Evolutionary conservation across 2,888 invertebrate species (phyloP), one percentile per base, ranked within the genome.

Genomic region (Synanthedon tipuliformis): DNA sequence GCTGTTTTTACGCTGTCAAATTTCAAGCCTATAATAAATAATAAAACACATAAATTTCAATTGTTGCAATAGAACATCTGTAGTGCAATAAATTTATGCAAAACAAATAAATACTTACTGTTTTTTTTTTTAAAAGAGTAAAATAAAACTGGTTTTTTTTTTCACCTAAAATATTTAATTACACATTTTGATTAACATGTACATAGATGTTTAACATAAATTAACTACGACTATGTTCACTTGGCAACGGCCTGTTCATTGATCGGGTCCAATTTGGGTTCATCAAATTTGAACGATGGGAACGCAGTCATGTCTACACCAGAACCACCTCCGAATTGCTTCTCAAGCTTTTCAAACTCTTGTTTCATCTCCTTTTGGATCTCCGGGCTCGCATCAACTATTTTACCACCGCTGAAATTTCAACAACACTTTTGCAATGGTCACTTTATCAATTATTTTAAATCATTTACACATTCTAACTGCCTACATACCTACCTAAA

Each of bases 241-340:
- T 83, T 75, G 45, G 69, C 62, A 12, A 61, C 59, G 1, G 65
- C 48, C 1, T 73, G 78, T 55, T 86, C 82, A 63, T 89, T 87
- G 61, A 93, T 92, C 61, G 92, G 89, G 76, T 93, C 93, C 59
- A 93, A 75, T 63, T 89, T 89, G 51, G 92, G 92, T 57, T 93
- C 95, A 23, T 89, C 87, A 67, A 97, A 98, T 70, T 92, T 93
- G 74, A 97, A 93, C 12, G 90, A 74, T 11, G 98, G 98, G 80
- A 98, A 97, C 77, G 95, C 89, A 15, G 94, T 93, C 94, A 97
- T 95, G 72, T 97, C 95, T 4, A 90, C 90, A 49, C 94, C 95
- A 11, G 89, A 72, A 52, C 91, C 93, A 62, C 94, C 94, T 58
- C 94, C 94, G 69, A 85, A 97, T 62, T 92, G 92, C 66, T 90